Evolutionary conservation across 2,888 invertebrate genomes (phyloP).

Genomic region (Drosophila neonasuta): DNA sequence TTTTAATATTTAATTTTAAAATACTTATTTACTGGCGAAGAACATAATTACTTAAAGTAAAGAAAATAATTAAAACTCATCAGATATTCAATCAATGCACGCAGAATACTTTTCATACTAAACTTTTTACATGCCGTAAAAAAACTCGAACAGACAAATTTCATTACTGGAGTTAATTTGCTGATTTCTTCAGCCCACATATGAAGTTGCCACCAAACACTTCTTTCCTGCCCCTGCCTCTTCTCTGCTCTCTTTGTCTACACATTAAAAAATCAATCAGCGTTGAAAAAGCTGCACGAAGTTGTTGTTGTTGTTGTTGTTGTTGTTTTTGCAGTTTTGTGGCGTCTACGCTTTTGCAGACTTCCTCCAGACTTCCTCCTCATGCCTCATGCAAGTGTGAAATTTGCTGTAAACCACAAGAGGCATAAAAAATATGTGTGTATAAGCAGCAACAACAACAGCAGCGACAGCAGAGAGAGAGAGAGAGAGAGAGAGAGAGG

Average conservation of each 20-base stretch:
- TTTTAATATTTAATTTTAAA: too few relatives aligned
- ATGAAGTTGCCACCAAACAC: slow-evolving; percentile 25
- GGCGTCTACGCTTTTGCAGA: slow-evolving; percentile 65
- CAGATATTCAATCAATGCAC: neutral
- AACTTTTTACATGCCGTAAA: neutral
- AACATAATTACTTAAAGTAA: neutral
- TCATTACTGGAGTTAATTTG: slow-evolving; percentile 52
- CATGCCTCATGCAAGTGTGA: slow-evolving; percentile 67
- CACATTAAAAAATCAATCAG: slow-evolving; percentile 70
- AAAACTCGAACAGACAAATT: slow-evolving; percentile 34
- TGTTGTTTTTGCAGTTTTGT: slow-evolving; percentile 8
- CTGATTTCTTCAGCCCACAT: slow-evolving; percentile 52
- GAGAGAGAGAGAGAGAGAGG: neutral
- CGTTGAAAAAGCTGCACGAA: slow-evolving; percentile 49
- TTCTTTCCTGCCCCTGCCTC: neutral
- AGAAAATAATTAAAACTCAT: neutral
- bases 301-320: slow-evolving; percentile 1
- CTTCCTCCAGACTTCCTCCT: slow-evolving; percentile 50
- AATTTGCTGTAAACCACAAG: slow-evolving; percentile 76
- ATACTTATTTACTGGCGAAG: too few relatives aligned
- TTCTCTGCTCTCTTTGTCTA: neutral
- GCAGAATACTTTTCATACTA: neutral
- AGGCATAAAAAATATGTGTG: slow-evolving; percentile 50
- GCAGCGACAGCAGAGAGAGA: neutral
- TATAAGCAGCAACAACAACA: slow-evolving; percentile 19